Evolutionary conservation across 2,888 invertebrate species (phyloP), one percentile per base, ranked within the genome.

Genomic region (Netelia melanura): DNA sequence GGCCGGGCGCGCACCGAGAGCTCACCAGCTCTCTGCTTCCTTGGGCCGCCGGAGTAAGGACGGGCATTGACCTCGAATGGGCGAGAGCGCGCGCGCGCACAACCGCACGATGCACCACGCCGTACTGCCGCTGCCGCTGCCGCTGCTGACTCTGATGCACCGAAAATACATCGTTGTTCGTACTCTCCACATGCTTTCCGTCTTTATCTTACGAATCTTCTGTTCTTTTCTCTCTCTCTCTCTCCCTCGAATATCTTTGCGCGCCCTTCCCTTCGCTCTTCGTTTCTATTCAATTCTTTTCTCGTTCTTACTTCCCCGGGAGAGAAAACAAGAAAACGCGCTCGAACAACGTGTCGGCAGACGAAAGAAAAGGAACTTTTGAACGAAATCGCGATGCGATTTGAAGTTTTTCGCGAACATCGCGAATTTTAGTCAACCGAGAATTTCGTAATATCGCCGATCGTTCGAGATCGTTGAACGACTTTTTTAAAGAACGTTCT

Each of bases 61-160:
- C 93, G 93, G 93, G 93, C 93, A 93, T 93, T 93, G 93, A 94
- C 93, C 93, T 93, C 93, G 88, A 93, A 90, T 77, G 81, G 72
- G 88, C 91, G 90, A 82, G 90, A 90, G 91, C 90, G 90, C 90
- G 91, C 90, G 89, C 89, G 90, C 91, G 92, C 92, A 91, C 92
- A 92, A 93, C 87, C 81, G 89, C 89, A 90, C 91, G 91, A 91
- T 91, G 92, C 91, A 92, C 92, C 92, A 91, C 92, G 91, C 64
- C 91, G 91, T 91, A 90, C 90, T 88, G 75, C 71, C 43, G 75
- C 17, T 17, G 75, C 71, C 43, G 75, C 17, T 17, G 38, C 84
- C 58, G 52, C 78, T 62, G 72, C 25, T 80, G 80, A 61, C 64
- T 72, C 83, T 70, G 76, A 83, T 83, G 83, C 85, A 86, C 85